phyloP scores from a whole-genome alignment of 2,888 invertebrate genomes.

The Theodoxus fluviatilis region DNA sequence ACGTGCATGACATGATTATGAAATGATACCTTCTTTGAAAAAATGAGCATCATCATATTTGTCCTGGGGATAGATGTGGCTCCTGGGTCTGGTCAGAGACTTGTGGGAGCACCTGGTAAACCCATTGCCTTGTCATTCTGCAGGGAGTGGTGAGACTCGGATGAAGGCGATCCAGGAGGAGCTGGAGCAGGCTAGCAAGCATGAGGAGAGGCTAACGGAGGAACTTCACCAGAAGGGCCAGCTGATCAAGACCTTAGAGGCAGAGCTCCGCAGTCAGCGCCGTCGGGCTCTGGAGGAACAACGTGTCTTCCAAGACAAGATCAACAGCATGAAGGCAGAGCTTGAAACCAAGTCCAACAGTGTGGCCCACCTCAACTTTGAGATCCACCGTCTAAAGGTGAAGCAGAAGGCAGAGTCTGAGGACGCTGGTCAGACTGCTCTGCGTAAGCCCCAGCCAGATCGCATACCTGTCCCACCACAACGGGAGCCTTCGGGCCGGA shows the following conservation, averaged over 20 bases:
- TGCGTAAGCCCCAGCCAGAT: slow-evolving; percentile 23
- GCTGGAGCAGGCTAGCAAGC: slow-evolving; percentile 26
- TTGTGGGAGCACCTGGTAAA: neutral
- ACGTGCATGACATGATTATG: no score
- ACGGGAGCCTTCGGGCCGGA: slow-evolving; percentile 37
- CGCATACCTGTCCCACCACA: slow-evolving; percentile 42
- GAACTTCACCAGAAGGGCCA: slow-evolving; percentile 48
- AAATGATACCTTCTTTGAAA: no score
- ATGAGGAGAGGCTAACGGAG: slow-evolving; percentile 25
- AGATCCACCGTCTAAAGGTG: slow-evolving; percentile 50
- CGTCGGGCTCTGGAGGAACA: slow-evolving; percentile 53
- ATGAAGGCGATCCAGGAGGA: slow-evolving; percentile 26
- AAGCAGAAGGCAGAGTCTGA: slow-evolving; percentile 25
- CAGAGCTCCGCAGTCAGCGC: slow-evolving; percentile 46
- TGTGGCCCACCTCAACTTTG: slow-evolving; percentile 55
- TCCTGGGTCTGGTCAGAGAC: no score
- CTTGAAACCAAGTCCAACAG: slow-evolving; percentile 56
- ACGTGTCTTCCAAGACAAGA: slow-evolving; percentile 30
- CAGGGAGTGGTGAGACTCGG: slow-evolving; percentile 25
- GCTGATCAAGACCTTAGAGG: slow-evolving; percentile 45
- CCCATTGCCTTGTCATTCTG: neutral
- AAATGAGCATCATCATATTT: no score
- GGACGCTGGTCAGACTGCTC: no score
- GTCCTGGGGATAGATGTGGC: neutral
- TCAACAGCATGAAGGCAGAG: slow-evolving; percentile 49